Conservation (phyloP, 2,888 invertebrate genomes). For the Adineta ricciae region DNA sequence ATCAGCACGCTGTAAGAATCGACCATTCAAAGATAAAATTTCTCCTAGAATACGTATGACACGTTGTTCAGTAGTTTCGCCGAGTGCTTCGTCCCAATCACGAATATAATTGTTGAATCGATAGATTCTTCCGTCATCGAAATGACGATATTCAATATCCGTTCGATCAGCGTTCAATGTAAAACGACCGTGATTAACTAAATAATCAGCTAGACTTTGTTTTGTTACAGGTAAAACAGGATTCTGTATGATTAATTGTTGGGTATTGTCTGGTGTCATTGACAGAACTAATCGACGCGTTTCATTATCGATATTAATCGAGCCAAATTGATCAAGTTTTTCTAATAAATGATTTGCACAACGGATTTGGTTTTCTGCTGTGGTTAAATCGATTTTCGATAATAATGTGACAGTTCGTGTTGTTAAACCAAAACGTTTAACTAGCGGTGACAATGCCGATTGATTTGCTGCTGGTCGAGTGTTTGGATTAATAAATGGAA, state of each 20-base stretch:
- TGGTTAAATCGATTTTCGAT: not conserved
- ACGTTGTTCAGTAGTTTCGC: not conserved
- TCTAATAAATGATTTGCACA: not conserved
- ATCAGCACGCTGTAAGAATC: constrained; percentile 5
- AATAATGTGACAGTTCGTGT: not conserved
- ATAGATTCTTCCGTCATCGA: not conserved
- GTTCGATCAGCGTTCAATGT: not conserved
- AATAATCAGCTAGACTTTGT: not conserved
- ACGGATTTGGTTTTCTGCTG: not conserved
- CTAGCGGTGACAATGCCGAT: not conserved
- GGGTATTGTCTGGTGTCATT: not conserved
- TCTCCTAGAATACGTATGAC: not conserved
- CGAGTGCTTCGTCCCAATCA: not conserved
- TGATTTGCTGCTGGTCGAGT: not conserved
- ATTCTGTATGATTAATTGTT: not conserved
- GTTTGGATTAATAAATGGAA: not conserved
- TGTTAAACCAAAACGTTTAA: constrained; percentile 19
- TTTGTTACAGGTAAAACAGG: not conserved
- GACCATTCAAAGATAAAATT: not conserved
- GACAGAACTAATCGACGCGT: not conserved
- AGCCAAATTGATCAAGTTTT: not conserved
- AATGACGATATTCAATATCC: constrained; percentile 5
- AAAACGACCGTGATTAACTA: constrained; percentile 1
- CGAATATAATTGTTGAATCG: not conserved
- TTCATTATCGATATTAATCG: not conserved